Conservation (phyloP, 2,797 vertebrate genomes). For the Parauchenoglanis punctatus region DNA sequence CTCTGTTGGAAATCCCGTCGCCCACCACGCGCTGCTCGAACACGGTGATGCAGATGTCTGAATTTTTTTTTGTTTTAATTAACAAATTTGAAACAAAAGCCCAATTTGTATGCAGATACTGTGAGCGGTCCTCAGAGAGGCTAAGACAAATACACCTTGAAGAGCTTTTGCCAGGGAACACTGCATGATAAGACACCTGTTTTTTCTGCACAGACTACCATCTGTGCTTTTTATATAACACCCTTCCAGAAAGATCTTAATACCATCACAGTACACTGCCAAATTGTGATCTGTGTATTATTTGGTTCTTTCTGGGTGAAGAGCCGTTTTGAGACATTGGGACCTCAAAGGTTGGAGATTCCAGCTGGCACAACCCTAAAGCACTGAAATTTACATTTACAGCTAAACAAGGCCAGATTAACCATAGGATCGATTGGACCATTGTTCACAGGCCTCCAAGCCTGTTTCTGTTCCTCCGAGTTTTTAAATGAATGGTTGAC, state of each 20-base stretch:
- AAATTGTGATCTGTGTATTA: neutral
- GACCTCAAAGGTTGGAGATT: neutral
- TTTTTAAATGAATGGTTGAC: neutral
- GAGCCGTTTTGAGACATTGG: neutral
- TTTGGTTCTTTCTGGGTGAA: neutral
- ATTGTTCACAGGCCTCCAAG: no score
- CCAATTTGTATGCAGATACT: conserved; percentile 32
- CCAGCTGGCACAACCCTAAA: neutral
- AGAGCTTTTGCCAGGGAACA: conserved; percentile 22
- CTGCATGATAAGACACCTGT: conserved; percentile 30
- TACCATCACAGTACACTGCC: neutral
- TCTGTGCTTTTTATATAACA: conserved; percentile 21
- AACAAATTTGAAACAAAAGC: conserved; percentile 22
- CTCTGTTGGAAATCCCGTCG: conserved; percentile 10
- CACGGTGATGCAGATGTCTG: conserved; percentile 9
- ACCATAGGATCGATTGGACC: neutral
- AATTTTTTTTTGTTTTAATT: conserved; percentile 14
- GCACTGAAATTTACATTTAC: neutral
- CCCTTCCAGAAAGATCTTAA: neutral
- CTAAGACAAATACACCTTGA: conserved; percentile 27
- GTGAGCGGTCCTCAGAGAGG: conserved; percentile 6
- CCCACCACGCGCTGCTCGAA: neutral
- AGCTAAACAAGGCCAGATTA: neutral
- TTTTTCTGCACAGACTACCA: neutral
- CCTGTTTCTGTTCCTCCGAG: neutral